These are phyloP conservation scores for Pangasius djambal DNA, from an alignment of 2,797 vertebrate genomes.

Conservation along the genomic window DNA sequence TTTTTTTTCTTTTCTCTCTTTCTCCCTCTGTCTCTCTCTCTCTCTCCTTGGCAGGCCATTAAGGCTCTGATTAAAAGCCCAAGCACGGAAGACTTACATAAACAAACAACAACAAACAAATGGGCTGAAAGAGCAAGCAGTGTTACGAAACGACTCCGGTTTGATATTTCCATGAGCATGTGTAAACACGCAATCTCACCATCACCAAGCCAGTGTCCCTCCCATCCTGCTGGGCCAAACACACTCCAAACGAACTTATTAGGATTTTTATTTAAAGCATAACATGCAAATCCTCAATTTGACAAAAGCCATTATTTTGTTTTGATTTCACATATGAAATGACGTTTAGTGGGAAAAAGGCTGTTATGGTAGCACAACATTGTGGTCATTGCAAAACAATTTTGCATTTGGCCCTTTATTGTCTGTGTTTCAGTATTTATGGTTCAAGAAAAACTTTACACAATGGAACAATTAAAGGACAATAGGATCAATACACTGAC, in stretches of 20 bases:
- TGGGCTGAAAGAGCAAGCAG: slow-evolving; percentile 7
- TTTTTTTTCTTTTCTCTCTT: slow-evolving; percentile 7
- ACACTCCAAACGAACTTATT: slow-evolving; percentile 16
- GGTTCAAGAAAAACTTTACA: not conserved
- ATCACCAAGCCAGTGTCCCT: slow-evolving; percentile 16
- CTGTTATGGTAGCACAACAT: slow-evolving; percentile 26
- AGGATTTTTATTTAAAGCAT: not conserved
- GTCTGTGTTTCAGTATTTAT: not conserved
- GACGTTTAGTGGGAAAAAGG: slow-evolving; percentile 20
- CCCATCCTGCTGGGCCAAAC: slow-evolving; percentile 17
- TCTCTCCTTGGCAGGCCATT: slow-evolving; percentile 34
- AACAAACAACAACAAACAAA: slow-evolving; percentile 51
- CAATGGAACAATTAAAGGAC: slow-evolving; percentile 4
- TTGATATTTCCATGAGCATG: slow-evolving; percentile 28
- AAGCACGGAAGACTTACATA: slow-evolving; percentile 39
- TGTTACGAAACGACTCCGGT: slow-evolving; percentile 25
- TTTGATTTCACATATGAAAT: slow-evolving; percentile 27
- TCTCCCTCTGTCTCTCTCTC: slow-evolving; percentile 20
- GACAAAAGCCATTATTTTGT: slow-evolving; percentile 23
- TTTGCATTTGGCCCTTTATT: not conserved
- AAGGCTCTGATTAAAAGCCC: slow-evolving; percentile 39
- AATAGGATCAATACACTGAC: not conserved
- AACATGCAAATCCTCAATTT: not conserved
- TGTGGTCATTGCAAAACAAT: slow-evolving; percentile 21
- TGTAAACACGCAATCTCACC: slow-evolving; percentile 26